phyloP scores from a whole-genome alignment of 2,888 invertebrate genomes.

The Melangyna quadrimaculata region DNA sequence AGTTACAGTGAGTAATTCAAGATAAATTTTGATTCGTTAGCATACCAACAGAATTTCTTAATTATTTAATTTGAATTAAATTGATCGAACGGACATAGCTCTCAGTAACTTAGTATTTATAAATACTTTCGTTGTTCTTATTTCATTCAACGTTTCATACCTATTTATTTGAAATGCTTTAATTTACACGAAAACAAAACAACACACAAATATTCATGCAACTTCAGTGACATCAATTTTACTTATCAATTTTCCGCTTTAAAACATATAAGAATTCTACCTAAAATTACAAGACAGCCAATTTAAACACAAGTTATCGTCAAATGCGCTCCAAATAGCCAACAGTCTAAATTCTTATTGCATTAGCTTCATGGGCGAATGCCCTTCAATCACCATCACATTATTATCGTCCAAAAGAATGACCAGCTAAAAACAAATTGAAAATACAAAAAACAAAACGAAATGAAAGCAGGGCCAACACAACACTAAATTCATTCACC shows the following conservation, averaged over 20 bases:
- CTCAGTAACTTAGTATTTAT: no score
- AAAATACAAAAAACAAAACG: background rate
- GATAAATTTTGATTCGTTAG: no score
- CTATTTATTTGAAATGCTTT: no score
- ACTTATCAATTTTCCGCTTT: background rate
- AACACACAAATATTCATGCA: background rate
- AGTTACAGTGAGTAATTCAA: no score
- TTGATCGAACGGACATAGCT: no score
- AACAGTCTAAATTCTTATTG: conserved; percentile 34
- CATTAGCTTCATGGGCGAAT: conserved; percentile 36
- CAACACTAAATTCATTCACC: conserved; percentile 53
- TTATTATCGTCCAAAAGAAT: conserved; percentile 32
- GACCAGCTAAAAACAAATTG: background rate
- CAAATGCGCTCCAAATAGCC: conserved; percentile 19
- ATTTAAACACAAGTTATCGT: background rate
- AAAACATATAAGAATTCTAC: background rate
- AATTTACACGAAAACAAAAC: no score
- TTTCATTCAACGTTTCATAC: no score
- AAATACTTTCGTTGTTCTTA: no score
- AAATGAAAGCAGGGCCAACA: conserved; percentile 43
- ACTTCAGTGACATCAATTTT: background rate
- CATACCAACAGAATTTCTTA: no score
- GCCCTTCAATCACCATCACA: conserved; percentile 45
- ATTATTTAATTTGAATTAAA: no score
- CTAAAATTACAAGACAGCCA: background rate